These are phyloP conservation scores for Pantala flavescens DNA, from an alignment of 1,140 invertebrate species.

Conservation along the genomic window DNA sequence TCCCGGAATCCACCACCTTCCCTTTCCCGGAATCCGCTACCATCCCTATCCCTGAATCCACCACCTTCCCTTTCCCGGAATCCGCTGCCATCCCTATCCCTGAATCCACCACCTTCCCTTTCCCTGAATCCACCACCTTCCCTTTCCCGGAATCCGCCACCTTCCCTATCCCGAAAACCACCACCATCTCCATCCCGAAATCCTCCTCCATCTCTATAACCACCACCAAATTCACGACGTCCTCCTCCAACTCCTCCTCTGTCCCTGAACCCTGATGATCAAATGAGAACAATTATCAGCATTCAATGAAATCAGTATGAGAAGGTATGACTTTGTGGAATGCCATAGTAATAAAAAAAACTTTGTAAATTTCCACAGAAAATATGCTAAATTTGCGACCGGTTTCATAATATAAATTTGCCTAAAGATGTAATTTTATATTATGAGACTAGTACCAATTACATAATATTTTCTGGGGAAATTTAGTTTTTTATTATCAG, in stretches of 20 bases:
- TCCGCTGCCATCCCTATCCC: constrained; percentile 26
- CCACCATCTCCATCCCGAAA: constrained; percentile 20
- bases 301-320: too few relatives aligned
- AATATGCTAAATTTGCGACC: too few relatives aligned
- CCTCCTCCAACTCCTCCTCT: constrained; percentile 22
- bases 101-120: constrained; percentile 27
- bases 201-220: constrained; percentile 20
- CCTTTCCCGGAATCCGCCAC: constrained; percentile 22
- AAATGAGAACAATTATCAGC: neutral
- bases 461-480: too few relatives aligned
- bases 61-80: constrained; percentile 21
- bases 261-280: constrained; percentile 13
- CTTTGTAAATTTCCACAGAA: too few relatives aligned
- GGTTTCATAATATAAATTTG: too few relatives aligned
- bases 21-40: constrained; percentile 31
- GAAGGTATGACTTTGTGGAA: too few relatives aligned
- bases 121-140: constrained; percentile 25
- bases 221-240: constrained; percentile 25
- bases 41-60: constrained; percentile 28
- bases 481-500: too few relatives aligned
- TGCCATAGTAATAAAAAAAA: too few relatives aligned
- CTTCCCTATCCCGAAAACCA: constrained; percentile 22
- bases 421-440: too few relatives aligned
- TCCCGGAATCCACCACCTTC: constrained; percentile 28
- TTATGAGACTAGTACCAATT: too few relatives aligned